A percentile compares a stretch with the other conserved stretches of the same genome.
Evolutionary conservation across 2,797 vertebrate species (phyloP).

Genomic region (Oreochromis mossambicus): DNA sequence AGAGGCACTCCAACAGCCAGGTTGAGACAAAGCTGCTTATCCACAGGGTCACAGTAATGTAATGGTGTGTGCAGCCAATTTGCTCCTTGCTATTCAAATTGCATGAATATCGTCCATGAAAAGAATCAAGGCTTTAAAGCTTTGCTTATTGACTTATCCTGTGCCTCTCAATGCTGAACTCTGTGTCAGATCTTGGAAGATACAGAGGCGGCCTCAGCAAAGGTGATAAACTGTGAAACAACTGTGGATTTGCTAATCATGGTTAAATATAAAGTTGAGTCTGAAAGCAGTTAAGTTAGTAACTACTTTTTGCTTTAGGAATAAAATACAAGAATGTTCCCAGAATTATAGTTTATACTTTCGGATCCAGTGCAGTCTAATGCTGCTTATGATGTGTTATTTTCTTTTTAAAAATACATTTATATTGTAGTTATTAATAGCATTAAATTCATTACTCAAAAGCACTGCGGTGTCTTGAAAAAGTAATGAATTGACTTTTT

Average conservation of each 20-base stretch:
- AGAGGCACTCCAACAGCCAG: constrained; percentile 58
- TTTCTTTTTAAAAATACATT: background rate
- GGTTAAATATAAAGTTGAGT: background rate
- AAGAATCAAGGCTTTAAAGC: constrained; percentile 55
- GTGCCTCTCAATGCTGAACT: constrained; percentile 36
- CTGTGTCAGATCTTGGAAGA: constrained; percentile 32
- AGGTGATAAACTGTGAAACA: constrained; percentile 2
- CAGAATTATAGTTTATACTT: background rate
- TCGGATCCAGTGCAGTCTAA: background rate
- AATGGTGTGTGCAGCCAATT: constrained; percentile 64
- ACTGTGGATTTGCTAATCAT: background rate
- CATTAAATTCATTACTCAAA: background rate
- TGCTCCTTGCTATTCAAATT: constrained; percentile 50
- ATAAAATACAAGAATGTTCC: background rate
- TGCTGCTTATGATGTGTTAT: background rate
- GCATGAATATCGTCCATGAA: constrained; percentile 52
- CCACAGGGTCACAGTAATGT: constrained; percentile 60
- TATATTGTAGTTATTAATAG: background rate
- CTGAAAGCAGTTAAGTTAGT: constrained; percentile 3
- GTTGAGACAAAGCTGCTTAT: constrained; percentile 73
- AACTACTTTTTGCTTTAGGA: background rate
- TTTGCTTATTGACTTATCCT: constrained; percentile 59
- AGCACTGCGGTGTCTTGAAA: background rate
- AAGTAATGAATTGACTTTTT: background rate
- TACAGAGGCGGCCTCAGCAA: constrained; percentile 19